Conservation (phyloP, 1,140 invertebrate genomes). For the Diploscapter pachys region DNA sequence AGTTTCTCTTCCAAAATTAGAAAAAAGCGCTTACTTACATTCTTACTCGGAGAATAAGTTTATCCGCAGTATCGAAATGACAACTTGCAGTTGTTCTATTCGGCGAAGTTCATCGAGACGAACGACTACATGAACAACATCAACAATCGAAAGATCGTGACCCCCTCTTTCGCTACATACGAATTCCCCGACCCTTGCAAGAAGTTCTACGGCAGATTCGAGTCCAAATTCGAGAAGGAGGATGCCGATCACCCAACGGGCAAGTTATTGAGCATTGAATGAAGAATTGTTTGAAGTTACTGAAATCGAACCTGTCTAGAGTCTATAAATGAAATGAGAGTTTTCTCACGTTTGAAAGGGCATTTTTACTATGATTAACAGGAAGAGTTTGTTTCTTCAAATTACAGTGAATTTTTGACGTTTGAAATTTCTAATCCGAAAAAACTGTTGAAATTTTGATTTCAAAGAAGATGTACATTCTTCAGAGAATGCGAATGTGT, state of each 20-base stretch:
- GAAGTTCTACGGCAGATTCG: constrained; percentile 27
- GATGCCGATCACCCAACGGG: too few relatives aligned
- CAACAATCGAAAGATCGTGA: constrained; percentile 74
- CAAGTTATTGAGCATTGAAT: too few relatives aligned
- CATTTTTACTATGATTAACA: too few relatives aligned
- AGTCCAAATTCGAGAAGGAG: not conserved
- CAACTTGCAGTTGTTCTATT: constrained; percentile 65
- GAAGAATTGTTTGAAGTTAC: too few relatives aligned
- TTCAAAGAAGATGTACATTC: constrained; percentile 9
- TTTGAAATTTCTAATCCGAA: too few relatives aligned
- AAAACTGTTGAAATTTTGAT: constrained; percentile 14
- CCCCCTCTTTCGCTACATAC: constrained; percentile 77
- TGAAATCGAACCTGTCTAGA: too few relatives aligned
- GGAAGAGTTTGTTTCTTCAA: too few relatives aligned
- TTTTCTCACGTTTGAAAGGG: too few relatives aligned
- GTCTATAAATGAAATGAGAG: too few relatives aligned
- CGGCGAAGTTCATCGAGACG: constrained; percentile 74
- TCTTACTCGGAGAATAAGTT: not conserved
- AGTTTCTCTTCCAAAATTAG: constrained; percentile 49
- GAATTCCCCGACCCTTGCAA: constrained; percentile 64
- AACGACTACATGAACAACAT: constrained; percentile 73
- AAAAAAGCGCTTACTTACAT: not conserved
- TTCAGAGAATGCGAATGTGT: constrained; percentile 25
- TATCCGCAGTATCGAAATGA: not conserved
- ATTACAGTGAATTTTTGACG: too few relatives aligned